Conservation (phyloP, 2,113 vertebrate genomes). For the Ceuthmochares aereus region DNA sequence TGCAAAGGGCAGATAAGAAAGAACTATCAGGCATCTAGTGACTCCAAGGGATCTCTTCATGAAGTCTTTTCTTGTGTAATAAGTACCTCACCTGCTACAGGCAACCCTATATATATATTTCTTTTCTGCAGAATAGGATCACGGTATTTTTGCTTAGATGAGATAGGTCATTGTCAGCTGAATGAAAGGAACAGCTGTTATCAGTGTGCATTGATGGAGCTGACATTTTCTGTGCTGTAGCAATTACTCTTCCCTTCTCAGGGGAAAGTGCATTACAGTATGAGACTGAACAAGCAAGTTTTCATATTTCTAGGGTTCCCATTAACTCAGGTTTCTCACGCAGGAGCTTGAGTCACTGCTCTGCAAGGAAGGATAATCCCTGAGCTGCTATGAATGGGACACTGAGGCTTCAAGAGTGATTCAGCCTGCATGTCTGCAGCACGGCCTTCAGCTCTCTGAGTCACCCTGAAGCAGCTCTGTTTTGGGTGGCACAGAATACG, state of each 20-base stretch:
- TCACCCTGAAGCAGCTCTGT: rapidly evolving
- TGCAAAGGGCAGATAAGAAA: not conserved
- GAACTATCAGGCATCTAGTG: not conserved
- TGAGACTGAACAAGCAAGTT: not conserved
- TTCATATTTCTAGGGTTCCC: not conserved
- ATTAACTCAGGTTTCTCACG: not conserved
- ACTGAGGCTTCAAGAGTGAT: not conserved
- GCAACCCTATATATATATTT: not conserved
- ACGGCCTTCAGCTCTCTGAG: not conserved
- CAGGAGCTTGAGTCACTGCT: not conserved
- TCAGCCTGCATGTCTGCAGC: not conserved
- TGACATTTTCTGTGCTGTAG: not conserved
- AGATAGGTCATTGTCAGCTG: not conserved
- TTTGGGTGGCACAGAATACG: rapidly evolving
- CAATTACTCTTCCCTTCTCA: not conserved
- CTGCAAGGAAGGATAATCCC: not conserved
- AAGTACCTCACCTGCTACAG: not conserved
- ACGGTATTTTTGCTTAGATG: not conserved
- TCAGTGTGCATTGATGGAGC: not conserved
- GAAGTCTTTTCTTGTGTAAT: not conserved
- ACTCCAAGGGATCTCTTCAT: not conserved
- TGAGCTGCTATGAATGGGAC: not conserved
- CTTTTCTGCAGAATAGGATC: not conserved
- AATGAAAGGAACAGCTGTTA: not conserved
- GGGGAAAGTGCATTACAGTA: not conserved